phyloP scores from a whole-genome alignment of 1,140 invertebrate species.

The Dermatophagoides farinae region DNA sequence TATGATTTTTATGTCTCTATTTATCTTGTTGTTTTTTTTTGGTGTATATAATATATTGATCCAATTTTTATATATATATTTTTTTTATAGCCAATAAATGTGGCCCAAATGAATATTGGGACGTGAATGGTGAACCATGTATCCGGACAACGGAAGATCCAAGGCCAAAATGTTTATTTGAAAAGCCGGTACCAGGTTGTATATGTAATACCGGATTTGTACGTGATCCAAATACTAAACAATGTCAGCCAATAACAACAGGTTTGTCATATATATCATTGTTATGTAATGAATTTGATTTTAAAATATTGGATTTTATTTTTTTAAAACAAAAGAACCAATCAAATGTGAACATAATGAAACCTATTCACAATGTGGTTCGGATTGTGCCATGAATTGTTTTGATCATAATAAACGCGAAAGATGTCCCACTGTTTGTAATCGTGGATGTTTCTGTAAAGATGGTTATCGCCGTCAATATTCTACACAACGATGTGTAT shows the following conservation, averaged over 20 bases:
- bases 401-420: conserved; percentile 4
- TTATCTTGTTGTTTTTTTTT: no score
- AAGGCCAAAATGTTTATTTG: conserved; percentile 8
- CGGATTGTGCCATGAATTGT: conserved; percentile 6
- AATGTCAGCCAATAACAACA: neutral
- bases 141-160: neutral
- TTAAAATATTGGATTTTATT: neutral
- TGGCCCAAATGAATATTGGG: conserved; percentile 9
- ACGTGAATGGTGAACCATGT: conserved; percentile 6
- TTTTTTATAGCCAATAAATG: conserved; percentile 6
- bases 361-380: conserved; percentile 4
- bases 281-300: neutral
- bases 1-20: no score
- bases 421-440: conserved; percentile 10
- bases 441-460: conserved; percentile 14
- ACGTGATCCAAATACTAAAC: neutral
- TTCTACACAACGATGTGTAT: conserved; percentile 1
- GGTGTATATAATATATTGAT: no score
- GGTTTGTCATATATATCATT: neutral
- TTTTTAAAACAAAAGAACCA: neutral
- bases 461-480: conserved; percentile 3
- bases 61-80: no score
- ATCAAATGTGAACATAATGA: neutral
- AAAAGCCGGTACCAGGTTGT: neutral
- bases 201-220: conserved; percentile 7